Percentiles rank a stretch among this genome's conserved stretches.
Conservation (phyloP, 2,797 vertebrate genomes). For the Dallia pectoralis region DNA sequence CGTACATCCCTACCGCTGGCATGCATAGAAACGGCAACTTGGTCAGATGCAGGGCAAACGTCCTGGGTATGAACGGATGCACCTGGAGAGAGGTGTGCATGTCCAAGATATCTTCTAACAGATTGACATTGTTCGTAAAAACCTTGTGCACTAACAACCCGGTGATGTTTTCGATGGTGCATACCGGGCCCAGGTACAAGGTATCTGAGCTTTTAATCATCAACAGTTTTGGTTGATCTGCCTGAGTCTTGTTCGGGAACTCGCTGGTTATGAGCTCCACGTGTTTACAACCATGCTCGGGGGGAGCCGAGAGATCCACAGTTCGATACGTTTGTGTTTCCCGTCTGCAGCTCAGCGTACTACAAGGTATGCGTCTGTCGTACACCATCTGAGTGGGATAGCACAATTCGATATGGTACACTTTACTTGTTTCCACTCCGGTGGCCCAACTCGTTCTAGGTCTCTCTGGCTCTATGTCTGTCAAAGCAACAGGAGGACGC, state of each 20-base stretch:
- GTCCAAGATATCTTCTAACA: neutral
- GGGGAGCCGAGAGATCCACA: neutral
- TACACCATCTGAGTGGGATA: neutral
- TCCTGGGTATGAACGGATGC: slow-evolving; percentile 15
- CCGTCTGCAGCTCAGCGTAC: neutral
- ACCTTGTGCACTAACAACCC: slow-evolving; percentile 3
- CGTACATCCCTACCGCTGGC: neutral
- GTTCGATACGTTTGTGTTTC: neutral
- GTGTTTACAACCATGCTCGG: neutral
- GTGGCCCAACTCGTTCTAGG: neutral
- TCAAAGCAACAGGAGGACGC: neutral
- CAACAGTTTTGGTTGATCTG: neutral
- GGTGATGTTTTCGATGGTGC: neutral
- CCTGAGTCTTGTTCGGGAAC: neutral
- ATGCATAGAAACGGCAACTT: neutral
- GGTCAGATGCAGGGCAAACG: neutral
- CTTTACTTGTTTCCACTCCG: neutral
- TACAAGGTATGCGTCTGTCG: neutral
- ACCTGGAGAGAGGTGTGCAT: slow-evolving; percentile 18
- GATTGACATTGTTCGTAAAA: neutral
- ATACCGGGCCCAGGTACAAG: slow-evolving; percentile 2
- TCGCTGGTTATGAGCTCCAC: neutral
- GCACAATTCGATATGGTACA: neutral
- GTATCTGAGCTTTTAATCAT: neutral
- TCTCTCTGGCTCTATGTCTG: neutral